Percentiles rank a stretch among this genome's conserved stretches.
These are phyloP conservation scores for Hedychridium roseum DNA, from an alignment of 2,888 invertebrate genomes.

Conservation along the genomic window DNA sequence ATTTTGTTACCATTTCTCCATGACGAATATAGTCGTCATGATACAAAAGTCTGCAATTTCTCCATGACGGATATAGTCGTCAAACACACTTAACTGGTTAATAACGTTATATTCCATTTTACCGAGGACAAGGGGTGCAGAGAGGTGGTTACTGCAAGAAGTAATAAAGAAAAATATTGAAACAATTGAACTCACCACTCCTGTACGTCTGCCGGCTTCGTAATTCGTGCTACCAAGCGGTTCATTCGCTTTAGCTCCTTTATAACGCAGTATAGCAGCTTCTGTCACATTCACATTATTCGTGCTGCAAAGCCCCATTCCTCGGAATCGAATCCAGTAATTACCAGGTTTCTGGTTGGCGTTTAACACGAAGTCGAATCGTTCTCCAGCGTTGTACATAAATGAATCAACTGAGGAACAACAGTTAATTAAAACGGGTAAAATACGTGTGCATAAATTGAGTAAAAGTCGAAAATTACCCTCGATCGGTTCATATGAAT, in stretches of 20 bases:
- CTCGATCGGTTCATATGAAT: constrained; percentile 50
- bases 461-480: too few species aligned
- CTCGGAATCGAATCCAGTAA: constrained; percentile 65
- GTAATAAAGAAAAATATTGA: background rate
- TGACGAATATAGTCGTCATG: too few species aligned
- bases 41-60: too few species aligned
- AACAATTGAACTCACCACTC: constrained; percentile 36
- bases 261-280: constrained; percentile 38
- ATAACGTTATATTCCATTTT: too few species aligned
- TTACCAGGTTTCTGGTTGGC: constrained; percentile 55
- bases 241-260: constrained; percentile 12
- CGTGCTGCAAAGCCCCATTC: constrained; percentile 45
- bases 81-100: too few species aligned
- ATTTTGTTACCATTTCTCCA: too few species aligned
- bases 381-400: constrained; percentile 64
- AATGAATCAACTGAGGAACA: constrained; percentile 56
- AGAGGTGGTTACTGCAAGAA: background rate
- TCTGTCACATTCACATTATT: constrained; percentile 23
- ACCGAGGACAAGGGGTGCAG: too few species aligned
- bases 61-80: too few species aligned
- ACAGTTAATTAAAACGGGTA: too few species aligned
- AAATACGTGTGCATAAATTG: too few species aligned
- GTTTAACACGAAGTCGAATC: constrained; percentile 64
- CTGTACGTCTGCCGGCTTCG: constrained; percentile 39
- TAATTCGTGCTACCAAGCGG: constrained; percentile 32